Conservation (phyloP, 1,140 invertebrate species). For the Aphelinus atriplicis region DNA sequence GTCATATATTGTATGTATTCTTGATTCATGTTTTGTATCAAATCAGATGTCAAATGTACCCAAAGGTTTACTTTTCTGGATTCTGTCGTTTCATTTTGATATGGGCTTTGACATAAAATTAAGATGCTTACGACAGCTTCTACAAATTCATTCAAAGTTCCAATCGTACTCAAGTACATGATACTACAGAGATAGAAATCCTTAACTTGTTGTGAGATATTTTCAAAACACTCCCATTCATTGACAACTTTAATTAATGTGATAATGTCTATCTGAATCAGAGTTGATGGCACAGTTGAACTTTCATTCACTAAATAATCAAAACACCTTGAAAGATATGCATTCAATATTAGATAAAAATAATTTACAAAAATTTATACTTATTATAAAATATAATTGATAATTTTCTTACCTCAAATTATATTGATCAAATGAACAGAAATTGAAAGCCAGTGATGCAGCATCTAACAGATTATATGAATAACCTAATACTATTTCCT, state of each 20-base stretch:
- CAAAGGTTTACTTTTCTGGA: constrained; percentile 12
- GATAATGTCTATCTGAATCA: constrained; percentile 31
- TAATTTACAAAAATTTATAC: background rate
- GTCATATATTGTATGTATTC: constrained; percentile 25
- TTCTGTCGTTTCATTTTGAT: constrained; percentile 23
- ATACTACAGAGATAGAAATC: constrained; percentile 37
- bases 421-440: constrained; percentile 28
- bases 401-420: constrained; percentile 27
- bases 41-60: constrained; percentile 24
- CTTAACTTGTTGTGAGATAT: constrained; percentile 32
- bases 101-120: constrained; percentile 33
- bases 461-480: constrained; percentile 30
- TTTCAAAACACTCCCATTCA: constrained; percentile 33
- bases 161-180: constrained; percentile 33
- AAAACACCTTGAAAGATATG: constrained; percentile 16
- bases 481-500: constrained; percentile 24
- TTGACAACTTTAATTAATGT: constrained; percentile 30
- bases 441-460: constrained; percentile 33
- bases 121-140: constrained; percentile 28
- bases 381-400: background rate
- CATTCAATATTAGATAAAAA: background rate
- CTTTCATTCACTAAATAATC: constrained; percentile 20
- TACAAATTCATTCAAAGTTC: constrained; percentile 21
- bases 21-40: constrained; percentile 33
- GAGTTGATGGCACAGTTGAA: constrained; percentile 24